A percentile compares a stretch with the other conserved stretches of the same genome.
These are phyloP conservation scores for Atherinosoma microstoma DNA, from an alignment of 2,797 vertebrate species.

Conservation along the genomic window DNA sequence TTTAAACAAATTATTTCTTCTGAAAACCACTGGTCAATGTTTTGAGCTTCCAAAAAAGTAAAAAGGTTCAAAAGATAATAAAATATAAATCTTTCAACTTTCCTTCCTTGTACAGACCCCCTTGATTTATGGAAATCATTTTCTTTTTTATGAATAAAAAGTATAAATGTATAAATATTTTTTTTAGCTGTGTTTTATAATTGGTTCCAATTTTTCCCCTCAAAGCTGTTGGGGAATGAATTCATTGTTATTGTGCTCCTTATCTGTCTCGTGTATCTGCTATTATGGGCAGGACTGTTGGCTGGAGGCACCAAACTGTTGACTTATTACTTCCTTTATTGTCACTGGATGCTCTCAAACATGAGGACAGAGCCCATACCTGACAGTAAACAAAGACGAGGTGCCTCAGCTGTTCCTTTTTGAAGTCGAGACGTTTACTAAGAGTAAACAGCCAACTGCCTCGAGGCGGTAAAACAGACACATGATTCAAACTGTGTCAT, in stretches of 20 bases:
- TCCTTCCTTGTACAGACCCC: too few relatives aligned
- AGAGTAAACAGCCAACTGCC: slow-evolving; percentile 57
- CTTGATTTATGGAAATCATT: too few relatives aligned
- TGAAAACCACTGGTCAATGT: too few relatives aligned
- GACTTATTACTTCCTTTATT: slow-evolving; percentile 74
- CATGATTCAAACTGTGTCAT: slow-evolving; percentile 47
- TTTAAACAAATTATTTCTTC: too few relatives aligned
- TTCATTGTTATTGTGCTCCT: slow-evolving; percentile 8
- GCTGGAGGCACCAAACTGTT: slow-evolving; percentile 40
- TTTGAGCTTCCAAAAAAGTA: too few relatives aligned
- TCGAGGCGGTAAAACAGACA: slow-evolving; percentile 43
- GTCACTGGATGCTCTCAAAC: slow-evolving; percentile 41
- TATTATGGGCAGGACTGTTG: slow-evolving; percentile 45
- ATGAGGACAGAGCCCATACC: slow-evolving; percentile 50
- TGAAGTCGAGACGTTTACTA: slow-evolving; percentile 62
- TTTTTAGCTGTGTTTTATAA: neutral
- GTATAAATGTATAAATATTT: too few relatives aligned
- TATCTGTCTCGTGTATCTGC: slow-evolving; percentile 36
- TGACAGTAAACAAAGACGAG: slow-evolving; percentile 60
- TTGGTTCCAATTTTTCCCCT: slow-evolving; percentile 22
- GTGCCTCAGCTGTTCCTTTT: slow-evolving; percentile 63
- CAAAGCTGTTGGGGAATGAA: slow-evolving; percentile 7
- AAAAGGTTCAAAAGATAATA: too few relatives aligned
- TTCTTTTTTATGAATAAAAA: too few relatives aligned
- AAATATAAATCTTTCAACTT: too few relatives aligned